Conservation (phyloP, 1,140 invertebrate species). For the Drosophila grimshawi region DNA sequence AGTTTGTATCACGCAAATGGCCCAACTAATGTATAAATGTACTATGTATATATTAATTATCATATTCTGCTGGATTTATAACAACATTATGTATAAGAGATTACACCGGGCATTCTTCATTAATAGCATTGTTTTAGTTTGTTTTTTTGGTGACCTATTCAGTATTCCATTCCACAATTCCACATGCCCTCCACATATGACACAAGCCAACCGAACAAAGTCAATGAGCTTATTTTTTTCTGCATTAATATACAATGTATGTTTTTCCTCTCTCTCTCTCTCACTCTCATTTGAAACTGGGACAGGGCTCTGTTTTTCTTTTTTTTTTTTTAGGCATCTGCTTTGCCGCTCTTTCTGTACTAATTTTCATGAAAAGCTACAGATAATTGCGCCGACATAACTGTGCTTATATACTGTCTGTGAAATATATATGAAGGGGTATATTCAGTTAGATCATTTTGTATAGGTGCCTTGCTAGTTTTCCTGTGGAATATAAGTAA, state of each 20-base stretch:
- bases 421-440: not conserved
- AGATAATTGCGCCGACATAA: constrained; percentile 41
- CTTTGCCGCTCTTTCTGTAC: constrained; percentile 18
- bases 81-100: constrained; percentile 37
- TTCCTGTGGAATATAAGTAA: not conserved
- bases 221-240: not conserved
- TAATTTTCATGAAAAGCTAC: constrained; percentile 53
- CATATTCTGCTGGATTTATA: constrained; percentile 49
- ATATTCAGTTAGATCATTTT: not conserved
- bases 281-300: constrained; percentile 49
- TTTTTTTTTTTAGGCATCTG: constrained; percentile 16
- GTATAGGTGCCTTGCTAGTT: not conserved
- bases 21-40: constrained; percentile 7
- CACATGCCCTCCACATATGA: constrained; percentile 59
- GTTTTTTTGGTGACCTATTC: constrained; percentile 31
- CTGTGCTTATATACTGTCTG: constrained; percentile 33
- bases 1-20: constrained; percentile 43
- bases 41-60: constrained; percentile 48
- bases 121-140: constrained; percentile 30
- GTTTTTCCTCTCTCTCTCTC: constrained; percentile 24
- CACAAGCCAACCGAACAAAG: not conserved
- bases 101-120: constrained; percentile 24
- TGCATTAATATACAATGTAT: constrained; percentile 10
- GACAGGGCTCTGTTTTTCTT: constrained; percentile 28
- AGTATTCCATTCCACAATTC: constrained; percentile 24